Evolutionary conservation across 2,888 invertebrate genomes (phyloP), one percentile per base, ranked within the genome.

Genomic region (Parnassius apollo): DNA sequence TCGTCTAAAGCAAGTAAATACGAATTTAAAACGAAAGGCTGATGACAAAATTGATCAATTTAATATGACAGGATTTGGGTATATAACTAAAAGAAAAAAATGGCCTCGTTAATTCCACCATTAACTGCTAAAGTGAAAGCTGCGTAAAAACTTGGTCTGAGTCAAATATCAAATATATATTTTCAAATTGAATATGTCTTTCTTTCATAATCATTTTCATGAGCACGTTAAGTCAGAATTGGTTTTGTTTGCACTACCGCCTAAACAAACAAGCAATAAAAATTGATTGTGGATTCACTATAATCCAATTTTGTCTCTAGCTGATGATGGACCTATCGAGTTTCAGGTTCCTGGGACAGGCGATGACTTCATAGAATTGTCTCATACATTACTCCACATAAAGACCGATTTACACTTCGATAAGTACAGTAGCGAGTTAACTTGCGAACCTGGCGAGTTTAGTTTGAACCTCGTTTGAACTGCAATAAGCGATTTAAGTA

Each of bases 281-380:
- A 67, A 50, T 64, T 70, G 71, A 45, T 54, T 54, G 55, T 75
- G 71, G 71, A 65, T 73, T 56, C 71, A 75, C 48, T 74, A 72
- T 53, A 71, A 71, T 65, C 71, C 72, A 18, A 71, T 74, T 64
- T 72, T 72, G 58, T 74, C 72, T 13, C 61, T 74, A n/a, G 65
- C 62, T 59, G 74, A 74, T 64, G 71, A 73, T 68, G 73, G 73
- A 2, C 74, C 72, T 0, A 69, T 73, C 13, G 75, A 74, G 62
- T 75, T 75, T 68, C 64, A 68, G 66, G 58, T 75, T 10, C 73
- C 74, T 57, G 74, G 73, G 51, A 54, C 73, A 9, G 74, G 74
- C n/a, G 73, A 75, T 69, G 72, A 74, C 57, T 74, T 71, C 42
- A 70, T 74, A 1, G 71, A 74, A 55, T 66, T 74, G 44, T 72